These are phyloP conservation scores for Drosophila picticornis DNA, from an alignment of 2,888 invertebrate species.

Conservation along the genomic window DNA sequence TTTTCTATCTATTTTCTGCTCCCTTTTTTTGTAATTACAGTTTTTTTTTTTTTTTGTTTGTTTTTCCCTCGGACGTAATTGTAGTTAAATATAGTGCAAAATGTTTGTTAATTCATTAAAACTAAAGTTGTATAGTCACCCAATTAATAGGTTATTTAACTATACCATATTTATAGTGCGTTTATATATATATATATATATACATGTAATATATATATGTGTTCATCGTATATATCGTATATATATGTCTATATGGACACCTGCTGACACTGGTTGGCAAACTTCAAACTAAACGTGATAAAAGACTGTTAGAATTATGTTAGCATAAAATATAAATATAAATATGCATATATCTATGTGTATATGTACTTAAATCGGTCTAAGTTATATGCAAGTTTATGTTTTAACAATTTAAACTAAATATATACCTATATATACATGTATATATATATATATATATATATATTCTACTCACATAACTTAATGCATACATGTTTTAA, in stretches of 20 bases:
- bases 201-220: constrained; percentile 4
- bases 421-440: constrained; percentile 1
- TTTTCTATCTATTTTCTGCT: constrained; percentile 1
- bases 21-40: not conserved
- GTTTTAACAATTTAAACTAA: constrained; percentile 28
- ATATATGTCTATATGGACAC: not conserved
- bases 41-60: not conserved
- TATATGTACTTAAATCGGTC: constrained; percentile 44
- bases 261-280: constrained; percentile 21
- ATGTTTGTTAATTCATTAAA: constrained; percentile 51
- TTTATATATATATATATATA: constrained; percentile 8
- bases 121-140: constrained; percentile 45
- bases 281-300: constrained; percentile 76
- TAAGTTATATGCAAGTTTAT: constrained; percentile 44
- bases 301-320: constrained; percentile 80
- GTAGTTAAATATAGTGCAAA: constrained; percentile 50
- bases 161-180: not conserved
- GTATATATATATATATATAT: not conserved
- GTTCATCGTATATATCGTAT: not conserved
- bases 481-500: constrained; percentile 42
- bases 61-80: constrained; percentile 8
- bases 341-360: constrained; percentile 27
- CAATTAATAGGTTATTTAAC: constrained; percentile 40
- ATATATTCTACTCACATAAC: not conserved
- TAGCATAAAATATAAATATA: constrained; percentile 28